Percentiles rank a stretch among this genome's conserved stretches.
These are phyloP conservation scores for Luehdorfia chinensis DNA, from an alignment of 1,140 invertebrate species.

Conservation along the genomic window DNA sequence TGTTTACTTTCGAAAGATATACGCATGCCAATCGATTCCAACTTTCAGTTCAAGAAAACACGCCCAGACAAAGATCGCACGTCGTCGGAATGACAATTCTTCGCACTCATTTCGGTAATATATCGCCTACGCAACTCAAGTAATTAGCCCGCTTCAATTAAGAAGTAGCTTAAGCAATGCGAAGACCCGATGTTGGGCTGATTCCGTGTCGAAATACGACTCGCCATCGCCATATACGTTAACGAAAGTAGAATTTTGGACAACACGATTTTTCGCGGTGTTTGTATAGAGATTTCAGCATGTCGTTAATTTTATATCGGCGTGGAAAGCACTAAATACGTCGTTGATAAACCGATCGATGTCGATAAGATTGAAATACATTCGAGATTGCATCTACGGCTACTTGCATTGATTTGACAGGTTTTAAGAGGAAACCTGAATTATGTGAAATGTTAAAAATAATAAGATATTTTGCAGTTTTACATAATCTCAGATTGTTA, in stretches of 20 bases:
- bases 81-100: too few relatives aligned
- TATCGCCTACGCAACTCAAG: conserved; percentile 18
- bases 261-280: conserved; percentile 36
- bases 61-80: too few relatives aligned
- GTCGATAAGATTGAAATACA: conserved; percentile 15
- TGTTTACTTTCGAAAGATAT: too few relatives aligned
- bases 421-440: background rate
- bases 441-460: too few relatives aligned
- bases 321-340: conserved; percentile 19
- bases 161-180: conserved; percentile 26
- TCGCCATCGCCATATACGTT: conserved; percentile 43
- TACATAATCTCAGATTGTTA: too few relatives aligned
- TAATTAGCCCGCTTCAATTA: conserved; percentile 45
- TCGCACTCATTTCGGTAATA: conserved; percentile 23
- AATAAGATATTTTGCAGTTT: too few relatives aligned
- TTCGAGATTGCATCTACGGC: background rate
- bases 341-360: conserved; percentile 21
- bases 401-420: background rate
- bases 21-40: too few relatives aligned
- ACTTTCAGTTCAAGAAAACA: too few relatives aligned
- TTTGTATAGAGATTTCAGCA: conserved; percentile 25
- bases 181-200: conserved; percentile 26
- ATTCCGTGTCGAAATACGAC: conserved; percentile 35
- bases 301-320: conserved; percentile 32
- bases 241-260: conserved; percentile 48